A percentile compares a stretch with the other conserved stretches of the same genome.
Conservation (phyloP, 1,140 invertebrate species). For the Drosophila subpulchrella region DNA sequence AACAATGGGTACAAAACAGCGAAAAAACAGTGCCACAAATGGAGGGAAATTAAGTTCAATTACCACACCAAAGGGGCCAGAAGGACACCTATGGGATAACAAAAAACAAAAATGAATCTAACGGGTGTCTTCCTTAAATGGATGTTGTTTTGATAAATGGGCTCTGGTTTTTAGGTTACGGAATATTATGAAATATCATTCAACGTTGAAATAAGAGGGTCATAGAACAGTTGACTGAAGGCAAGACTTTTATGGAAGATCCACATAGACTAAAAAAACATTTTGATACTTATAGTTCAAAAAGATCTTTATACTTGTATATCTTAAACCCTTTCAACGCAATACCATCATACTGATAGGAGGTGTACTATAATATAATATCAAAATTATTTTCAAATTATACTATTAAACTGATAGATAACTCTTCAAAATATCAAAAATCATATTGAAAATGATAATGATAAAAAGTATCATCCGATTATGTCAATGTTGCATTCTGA, state of each 20-base stretch:
- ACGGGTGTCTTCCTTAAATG: not conserved
- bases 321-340: too few relatives aligned
- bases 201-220: constrained; percentile 6
- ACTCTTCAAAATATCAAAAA: not conserved
- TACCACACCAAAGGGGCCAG: constrained; percentile 38
- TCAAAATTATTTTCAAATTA: too few relatives aligned
- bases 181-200: constrained; percentile 37
- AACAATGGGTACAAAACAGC: constrained; percentile 15
- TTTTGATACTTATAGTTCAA: too few relatives aligned
- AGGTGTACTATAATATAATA: too few relatives aligned
- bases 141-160: constrained; percentile 27
- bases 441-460: too few relatives aligned
- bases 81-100: constrained; percentile 20
- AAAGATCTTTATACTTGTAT: too few relatives aligned
- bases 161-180: not conserved
- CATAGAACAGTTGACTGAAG: constrained; percentile 1
- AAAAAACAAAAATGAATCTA: not conserved
- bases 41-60: constrained; percentile 55
- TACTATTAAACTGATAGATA: not conserved
- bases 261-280: not conserved
- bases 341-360: too few relatives aligned
- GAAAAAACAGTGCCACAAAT: constrained; percentile 42
- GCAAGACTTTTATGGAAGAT: not conserved
- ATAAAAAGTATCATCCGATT: not conserved
- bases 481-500: not conserved